Percentiles rank a stretch among this genome's conserved stretches.
These are phyloP conservation scores for Polyergus mexicanus DNA, from an alignment of 1,140 invertebrate genomes.

Conservation along the genomic window DNA sequence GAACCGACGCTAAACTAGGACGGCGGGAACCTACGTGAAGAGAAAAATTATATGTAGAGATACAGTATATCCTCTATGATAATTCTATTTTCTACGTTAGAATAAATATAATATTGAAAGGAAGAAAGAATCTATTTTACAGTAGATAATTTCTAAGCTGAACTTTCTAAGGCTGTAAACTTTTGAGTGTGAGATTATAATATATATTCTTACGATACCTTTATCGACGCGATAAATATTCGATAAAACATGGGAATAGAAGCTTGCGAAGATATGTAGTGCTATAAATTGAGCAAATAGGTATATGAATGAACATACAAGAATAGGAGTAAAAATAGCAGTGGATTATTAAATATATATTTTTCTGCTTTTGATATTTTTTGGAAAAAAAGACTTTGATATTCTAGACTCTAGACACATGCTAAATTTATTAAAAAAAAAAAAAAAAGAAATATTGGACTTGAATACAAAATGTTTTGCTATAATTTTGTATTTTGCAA, in stretches of 20 bases:
- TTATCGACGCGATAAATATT: slow-evolving; percentile 37
- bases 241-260: slow-evolving; percentile 37
- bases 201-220: slow-evolving; percentile 51
- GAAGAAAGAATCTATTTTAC: slow-evolving; percentile 51
- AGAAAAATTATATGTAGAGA: slow-evolving; percentile 2
- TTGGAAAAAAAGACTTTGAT: not conserved
- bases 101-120: slow-evolving; percentile 20
- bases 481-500: not conserved
- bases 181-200: slow-evolving; percentile 42
- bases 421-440: slow-evolving; percentile 7
- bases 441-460: not conserved
- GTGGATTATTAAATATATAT: slow-evolving; percentile 3
- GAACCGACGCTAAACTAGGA: slow-evolving; percentile 93
- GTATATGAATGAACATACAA: slow-evolving; percentile 18
- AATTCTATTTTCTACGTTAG: slow-evolving; percentile 40
- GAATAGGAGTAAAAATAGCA: slow-evolving; percentile 2
- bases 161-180: slow-evolving; percentile 31
- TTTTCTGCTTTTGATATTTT: not conserved
- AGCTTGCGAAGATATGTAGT: slow-evolving; percentile 24
- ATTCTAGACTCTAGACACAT: not conserved
- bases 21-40: slow-evolving; percentile 90
- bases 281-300: slow-evolving; percentile 33
- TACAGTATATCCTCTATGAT: not conserved
- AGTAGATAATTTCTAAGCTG: slow-evolving; percentile 3
- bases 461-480: slow-evolving; percentile 2